Percentiles rank a stretch among this genome's conserved stretches.
phyloP scores from a whole-genome alignment of 2,113 vertebrate species.

The Myrmecophaga tridactyla region DNA sequence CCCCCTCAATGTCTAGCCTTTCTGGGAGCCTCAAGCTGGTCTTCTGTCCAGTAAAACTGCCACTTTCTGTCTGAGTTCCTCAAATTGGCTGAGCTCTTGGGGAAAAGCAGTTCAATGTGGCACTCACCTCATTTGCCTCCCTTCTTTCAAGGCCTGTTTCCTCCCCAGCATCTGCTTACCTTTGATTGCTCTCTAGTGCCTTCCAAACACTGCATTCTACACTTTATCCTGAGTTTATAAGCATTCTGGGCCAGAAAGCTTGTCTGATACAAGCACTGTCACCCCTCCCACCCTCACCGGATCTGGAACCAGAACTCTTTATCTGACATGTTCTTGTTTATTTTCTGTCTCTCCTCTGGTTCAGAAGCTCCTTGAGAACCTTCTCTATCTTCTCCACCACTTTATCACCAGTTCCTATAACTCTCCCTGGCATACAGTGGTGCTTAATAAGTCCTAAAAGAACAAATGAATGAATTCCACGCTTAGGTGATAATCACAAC shows the following conservation, averaged over 20 bases:
- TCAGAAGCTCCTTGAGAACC: not conserved
- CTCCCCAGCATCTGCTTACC: not conserved
- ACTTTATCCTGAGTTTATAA: not conserved
- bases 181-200: not conserved
- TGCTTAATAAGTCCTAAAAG: not conserved
- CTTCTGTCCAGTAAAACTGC: not conserved
- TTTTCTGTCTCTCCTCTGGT: not conserved
- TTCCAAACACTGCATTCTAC: not conserved
- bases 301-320: not conserved
- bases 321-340: not conserved
- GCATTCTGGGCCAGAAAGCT: not conserved
- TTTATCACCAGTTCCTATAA: not conserved
- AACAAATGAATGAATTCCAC: not conserved
- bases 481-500: not conserved
- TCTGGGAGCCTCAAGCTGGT: not conserved
- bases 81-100: not conserved
- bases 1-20: not conserved
- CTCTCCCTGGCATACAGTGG: not conserved
- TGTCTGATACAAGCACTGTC: not conserved
- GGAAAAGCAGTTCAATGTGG: too few species aligned
- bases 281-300: not conserved
- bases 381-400: not conserved
- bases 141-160: not conserved
- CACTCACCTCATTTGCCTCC: not conserved
- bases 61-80: not conserved